Conservation (phyloP, 2,113 vertebrate species). For the Saccopteryx bilineata region DNA sequence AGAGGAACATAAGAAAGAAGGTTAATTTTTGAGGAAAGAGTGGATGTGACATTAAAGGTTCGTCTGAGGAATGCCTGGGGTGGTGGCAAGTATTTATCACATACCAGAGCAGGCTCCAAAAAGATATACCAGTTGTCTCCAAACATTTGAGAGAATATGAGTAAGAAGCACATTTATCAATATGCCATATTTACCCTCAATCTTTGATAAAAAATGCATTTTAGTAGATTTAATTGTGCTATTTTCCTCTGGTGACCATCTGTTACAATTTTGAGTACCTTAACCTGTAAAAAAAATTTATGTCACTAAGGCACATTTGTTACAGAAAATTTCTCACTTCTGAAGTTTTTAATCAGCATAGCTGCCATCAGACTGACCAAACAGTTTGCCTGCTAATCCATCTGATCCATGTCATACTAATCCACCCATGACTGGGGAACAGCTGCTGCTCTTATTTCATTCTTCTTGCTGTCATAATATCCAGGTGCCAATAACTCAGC, state of each 20-base stretch:
- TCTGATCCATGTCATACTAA: neutral
- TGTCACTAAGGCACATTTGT: neutral
- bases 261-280: conserved; percentile 53
- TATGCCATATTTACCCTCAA: neutral
- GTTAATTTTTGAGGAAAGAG: neutral
- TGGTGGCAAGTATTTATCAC: neutral
- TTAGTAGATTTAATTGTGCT: neutral
- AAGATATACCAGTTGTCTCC: neutral
- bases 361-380: neutral
- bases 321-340: neutral
- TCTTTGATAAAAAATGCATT: conserved; percentile 36
- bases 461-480: neutral
- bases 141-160: neutral
- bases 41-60: neutral
- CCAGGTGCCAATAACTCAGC: neutral
- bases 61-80: neutral
- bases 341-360: neutral
- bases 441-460: neutral
- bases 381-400: neutral
- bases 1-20: neutral
- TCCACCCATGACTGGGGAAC: neutral
- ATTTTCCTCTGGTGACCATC: conserved; percentile 13
- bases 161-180: neutral
- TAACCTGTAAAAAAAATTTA: neutral
- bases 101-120: neutral